Conservation (phyloP, 2,888 invertebrate species). For the Phania funesta region DNA sequence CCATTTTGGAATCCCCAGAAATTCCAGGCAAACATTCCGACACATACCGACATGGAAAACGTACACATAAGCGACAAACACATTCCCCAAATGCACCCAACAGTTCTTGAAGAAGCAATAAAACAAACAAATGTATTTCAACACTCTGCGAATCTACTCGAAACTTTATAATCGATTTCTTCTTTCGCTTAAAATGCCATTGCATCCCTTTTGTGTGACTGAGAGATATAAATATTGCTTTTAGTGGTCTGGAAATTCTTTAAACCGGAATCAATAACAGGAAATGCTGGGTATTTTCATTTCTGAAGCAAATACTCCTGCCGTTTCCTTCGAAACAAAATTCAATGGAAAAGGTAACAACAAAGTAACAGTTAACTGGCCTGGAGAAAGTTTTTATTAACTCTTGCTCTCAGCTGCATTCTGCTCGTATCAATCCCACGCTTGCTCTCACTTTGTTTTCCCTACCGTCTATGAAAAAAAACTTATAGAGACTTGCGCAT, state of each 20-base stretch:
- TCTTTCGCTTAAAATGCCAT: too few relatives aligned
- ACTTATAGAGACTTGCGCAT: neutral
- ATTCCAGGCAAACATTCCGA: constrained; percentile 44
- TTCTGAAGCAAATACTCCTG: neutral
- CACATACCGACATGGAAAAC: neutral
- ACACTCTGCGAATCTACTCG: too few relatives aligned
- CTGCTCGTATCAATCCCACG: neutral
- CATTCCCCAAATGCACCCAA: neutral
- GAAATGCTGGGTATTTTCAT: neutral
- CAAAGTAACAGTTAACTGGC: constrained; percentile 71
- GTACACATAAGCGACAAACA: neutral
- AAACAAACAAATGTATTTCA: too few relatives aligned
- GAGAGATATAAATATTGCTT: too few relatives aligned
- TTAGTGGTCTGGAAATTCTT: too few relatives aligned
- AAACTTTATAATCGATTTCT: too few relatives aligned
- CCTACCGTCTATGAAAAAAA: neutral
- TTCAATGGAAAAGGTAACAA: constrained; percentile 37
- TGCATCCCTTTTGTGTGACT: too few relatives aligned
- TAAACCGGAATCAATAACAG: neutral
- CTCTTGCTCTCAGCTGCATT: constrained; percentile 23
- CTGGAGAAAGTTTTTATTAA: constrained; percentile 70
- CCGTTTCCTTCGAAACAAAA: neutral
- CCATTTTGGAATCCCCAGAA: constrained; percentile 16
- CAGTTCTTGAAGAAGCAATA: neutral
- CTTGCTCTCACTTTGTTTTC: neutral